Conservation (phyloP, 1,140 invertebrate species). For the Drosophila subobscura region DNA sequence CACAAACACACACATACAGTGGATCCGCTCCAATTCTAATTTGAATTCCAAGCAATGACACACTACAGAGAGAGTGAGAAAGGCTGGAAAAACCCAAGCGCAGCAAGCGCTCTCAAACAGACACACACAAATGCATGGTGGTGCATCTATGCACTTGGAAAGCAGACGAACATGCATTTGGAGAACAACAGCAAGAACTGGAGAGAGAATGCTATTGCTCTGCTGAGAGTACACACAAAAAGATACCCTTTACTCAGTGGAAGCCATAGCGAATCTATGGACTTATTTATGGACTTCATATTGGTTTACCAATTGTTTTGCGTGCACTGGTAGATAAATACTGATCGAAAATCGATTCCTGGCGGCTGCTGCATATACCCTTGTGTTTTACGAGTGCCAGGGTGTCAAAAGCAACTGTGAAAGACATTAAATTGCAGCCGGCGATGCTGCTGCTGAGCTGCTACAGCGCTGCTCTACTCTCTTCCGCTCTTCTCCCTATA, state of each 20-base stretch:
- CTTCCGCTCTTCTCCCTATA: no score
- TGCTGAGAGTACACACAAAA: no score
- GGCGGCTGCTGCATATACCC: no score
- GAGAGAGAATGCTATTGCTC: background rate
- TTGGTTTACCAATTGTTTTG: no score
- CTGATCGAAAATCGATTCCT: no score
- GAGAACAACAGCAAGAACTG: constrained; percentile 12
- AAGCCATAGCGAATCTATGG: background rate
- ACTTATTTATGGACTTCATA: background rate
- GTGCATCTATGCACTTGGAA: no score
- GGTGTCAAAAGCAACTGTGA: constrained; percentile 20
- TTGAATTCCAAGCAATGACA: constrained; percentile 28
- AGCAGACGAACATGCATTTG: constrained; percentile 16
- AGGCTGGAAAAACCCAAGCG: constrained; percentile 13
- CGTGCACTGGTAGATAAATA: background rate
- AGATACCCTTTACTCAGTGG: no score
- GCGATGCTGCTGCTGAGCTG: background rate
- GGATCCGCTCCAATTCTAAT: constrained; percentile 6
- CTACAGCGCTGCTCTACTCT: no score
- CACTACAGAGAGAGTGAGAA: background rate
- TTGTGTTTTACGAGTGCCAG: no score
- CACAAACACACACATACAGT: background rate
- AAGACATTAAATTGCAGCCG: constrained; percentile 40
- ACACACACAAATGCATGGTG: background rate
- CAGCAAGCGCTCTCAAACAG: constrained; percentile 8